These are phyloP conservation scores for Sternotherus odoratus DNA, from an alignment of 2,797 vertebrate species.

Conservation along the genomic window DNA sequence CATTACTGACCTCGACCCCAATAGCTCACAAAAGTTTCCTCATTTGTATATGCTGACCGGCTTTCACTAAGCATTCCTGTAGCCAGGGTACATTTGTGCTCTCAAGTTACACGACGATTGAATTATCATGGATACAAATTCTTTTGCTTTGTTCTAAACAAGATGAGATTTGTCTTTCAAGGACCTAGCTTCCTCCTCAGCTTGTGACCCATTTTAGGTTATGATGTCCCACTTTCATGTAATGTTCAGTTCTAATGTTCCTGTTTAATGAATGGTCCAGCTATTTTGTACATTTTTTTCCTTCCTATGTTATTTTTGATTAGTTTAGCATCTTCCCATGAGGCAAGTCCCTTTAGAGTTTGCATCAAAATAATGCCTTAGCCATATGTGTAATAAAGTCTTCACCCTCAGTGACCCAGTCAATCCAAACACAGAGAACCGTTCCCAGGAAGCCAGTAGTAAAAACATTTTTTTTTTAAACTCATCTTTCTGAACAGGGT, in stretches of 20 bases:
- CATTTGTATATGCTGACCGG: neutral
- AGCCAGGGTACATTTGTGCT: neutral
- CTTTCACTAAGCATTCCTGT: neutral
- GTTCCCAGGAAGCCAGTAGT: slow-evolving; percentile 29
- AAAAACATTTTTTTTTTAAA: slow-evolving; percentile 6
- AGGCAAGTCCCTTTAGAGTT: neutral
- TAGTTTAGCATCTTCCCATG: neutral
- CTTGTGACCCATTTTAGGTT: slow-evolving; percentile 4
- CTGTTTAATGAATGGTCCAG: slow-evolving; percentile 9
- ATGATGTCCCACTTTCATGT: slow-evolving; percentile 10
- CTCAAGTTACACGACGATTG: neutral
- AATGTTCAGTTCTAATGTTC: neutral
- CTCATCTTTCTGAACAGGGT: slow-evolving; percentile 41
- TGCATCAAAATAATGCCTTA: slow-evolving; percentile 40
- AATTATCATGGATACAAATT: neutral
- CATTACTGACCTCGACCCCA: neutral
- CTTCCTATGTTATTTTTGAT: slow-evolving; percentile 8
- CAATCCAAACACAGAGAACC: neutral
- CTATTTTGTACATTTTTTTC: neutral
- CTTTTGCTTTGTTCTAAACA: neutral
- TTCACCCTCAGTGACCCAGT: neutral
- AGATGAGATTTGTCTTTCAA: neutral
- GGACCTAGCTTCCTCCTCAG: slow-evolving; percentile 8
- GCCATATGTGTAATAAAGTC: neutral
- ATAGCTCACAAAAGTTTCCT: neutral